Base-by-base conservation (phyloP, 2,888 invertebrate genomes). In the Drosophila quinaria region DNA sequence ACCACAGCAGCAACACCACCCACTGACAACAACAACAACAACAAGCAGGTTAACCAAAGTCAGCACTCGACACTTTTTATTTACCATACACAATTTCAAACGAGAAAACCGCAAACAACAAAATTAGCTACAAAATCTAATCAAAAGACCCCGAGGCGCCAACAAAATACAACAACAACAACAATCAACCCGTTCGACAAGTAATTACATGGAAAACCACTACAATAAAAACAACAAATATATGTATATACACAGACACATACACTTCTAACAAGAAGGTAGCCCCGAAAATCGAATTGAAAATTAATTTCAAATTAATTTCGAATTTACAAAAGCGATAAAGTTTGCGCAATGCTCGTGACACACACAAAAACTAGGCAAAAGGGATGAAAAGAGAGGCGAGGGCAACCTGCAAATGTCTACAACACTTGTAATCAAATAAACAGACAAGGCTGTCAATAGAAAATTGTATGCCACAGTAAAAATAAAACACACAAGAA, bases 221-320 rank as follows among this genome's bases (percentile, higher is more conserved):
- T 60, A 59, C 44, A 69, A 47, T 55, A 66, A 64, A 39, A 69
- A 70, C 49, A 42, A 31, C 25, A 54, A 42, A 19, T 13, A 22
- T n/a, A 31, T 17, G 17, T 11, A 52, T n/a, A 39, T 15, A 15
- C 10, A 39, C 19, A 33, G 15, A 52, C 8, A 39, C 29, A 59
- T 52, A 64, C n/a, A 62, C 46, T 56, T 56, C 63, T 59, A 62
- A 39, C 44, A 42, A 70, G 58, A 64, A 44, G 69, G 60, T 56
- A 60, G 65, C 58, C 33, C 59, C 62, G 64, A 69, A 84, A 81
- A 77, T 76, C 74, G 85, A 83, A 89, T 89, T 85, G 81, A 85
- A 87, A 86, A 87, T 89, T 89, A 86, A 86, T 86, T 86, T 76
- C 15, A 87, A 87, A 86, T 87, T 89, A 89, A 86, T 86, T 89